phyloP scores from a whole-genome alignment of 2,888 invertebrate species.

The Pristionchus japonicus region DNA sequence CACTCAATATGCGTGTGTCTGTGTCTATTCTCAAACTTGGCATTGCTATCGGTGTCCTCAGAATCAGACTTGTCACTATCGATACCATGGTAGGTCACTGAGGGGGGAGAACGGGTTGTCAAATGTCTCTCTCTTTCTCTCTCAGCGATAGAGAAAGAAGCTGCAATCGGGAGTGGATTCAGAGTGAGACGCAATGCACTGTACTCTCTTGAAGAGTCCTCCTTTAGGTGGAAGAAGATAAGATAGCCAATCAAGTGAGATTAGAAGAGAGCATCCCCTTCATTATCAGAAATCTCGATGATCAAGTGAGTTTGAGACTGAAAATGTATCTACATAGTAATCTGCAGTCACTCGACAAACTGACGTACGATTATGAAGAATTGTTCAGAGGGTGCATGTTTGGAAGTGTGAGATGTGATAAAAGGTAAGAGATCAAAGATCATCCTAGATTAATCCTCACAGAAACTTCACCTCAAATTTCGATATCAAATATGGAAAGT shows the following conservation, averaged over 20 bases:
- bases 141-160: constrained; percentile 17
- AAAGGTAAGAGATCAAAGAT: constrained; percentile 15
- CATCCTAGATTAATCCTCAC: background rate
- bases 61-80: constrained; percentile 35
- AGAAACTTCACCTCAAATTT: constrained; percentile 21
- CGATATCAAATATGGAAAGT: constrained; percentile 42
- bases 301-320: background rate
- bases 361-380: constrained; percentile 25
- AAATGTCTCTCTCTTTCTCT: too few species aligned
- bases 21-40: constrained; percentile 21
- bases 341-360: background rate
- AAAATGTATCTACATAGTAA: background rate
- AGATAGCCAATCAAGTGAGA: constrained; percentile 34
- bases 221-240: constrained; percentile 25
- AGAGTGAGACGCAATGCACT: background rate
- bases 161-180: constrained; percentile 28
- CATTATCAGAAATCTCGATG: constrained; percentile 1
- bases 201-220: too few species aligned
- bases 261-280: constrained; percentile 38
- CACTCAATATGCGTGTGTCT: constrained; percentile 16
- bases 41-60: constrained; percentile 37
- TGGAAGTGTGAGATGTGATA: background rate
- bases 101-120: background rate
- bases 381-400: constrained; percentile 11
- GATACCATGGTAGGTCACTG: constrained; percentile 29